phyloP scores from a whole-genome alignment of 2,797 vertebrate genomes.

The Stomatorhinus walkeri region DNA sequence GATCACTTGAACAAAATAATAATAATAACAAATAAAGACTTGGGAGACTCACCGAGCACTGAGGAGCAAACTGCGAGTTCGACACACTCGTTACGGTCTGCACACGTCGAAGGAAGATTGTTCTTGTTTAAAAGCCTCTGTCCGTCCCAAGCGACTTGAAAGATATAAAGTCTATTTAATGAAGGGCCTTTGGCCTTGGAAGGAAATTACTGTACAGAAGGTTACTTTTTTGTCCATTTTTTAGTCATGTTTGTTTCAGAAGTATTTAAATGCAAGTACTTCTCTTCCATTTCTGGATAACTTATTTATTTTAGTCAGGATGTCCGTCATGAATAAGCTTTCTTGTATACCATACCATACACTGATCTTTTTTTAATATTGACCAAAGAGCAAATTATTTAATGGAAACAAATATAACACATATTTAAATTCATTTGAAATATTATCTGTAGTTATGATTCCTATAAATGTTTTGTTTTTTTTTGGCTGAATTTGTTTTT shows the following conservation, averaged over 20 bases:
- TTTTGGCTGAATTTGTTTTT: neutral
- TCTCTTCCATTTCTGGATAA: conserved; percentile 52
- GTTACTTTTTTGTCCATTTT: conserved; percentile 54
- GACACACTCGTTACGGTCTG: conserved; percentile 44
- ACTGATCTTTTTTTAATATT: conserved; percentile 64
- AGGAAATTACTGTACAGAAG: conserved; percentile 68
- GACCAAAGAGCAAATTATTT: conserved; percentile 76
- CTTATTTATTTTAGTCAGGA: conserved; percentile 66
- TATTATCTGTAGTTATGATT: conserved; percentile 43
- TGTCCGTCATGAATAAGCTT: conserved; percentile 67
- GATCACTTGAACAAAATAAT: conserved; percentile 55
- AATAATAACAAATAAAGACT: conserved; percentile 34
- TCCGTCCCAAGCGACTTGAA: conserved; percentile 69
- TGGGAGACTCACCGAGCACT: conserved; percentile 40
- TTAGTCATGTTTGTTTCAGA: conserved; percentile 47
- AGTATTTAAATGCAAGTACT: conserved; percentile 63
- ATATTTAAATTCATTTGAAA: conserved; percentile 50
- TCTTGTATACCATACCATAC: conserved; percentile 62
- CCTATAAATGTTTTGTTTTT: neutral
- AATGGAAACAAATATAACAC: conserved; percentile 59
- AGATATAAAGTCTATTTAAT: conserved; percentile 73
- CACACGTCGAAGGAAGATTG: conserved; percentile 53
- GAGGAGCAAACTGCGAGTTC: conserved; percentile 46
- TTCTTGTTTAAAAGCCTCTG: conserved; percentile 64
- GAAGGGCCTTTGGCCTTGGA: conserved; percentile 68